Evolutionary conservation across 2,888 invertebrate species (phyloP), one percentile per base, ranked within the genome.

Genomic region (Cephus runcator): DNA sequence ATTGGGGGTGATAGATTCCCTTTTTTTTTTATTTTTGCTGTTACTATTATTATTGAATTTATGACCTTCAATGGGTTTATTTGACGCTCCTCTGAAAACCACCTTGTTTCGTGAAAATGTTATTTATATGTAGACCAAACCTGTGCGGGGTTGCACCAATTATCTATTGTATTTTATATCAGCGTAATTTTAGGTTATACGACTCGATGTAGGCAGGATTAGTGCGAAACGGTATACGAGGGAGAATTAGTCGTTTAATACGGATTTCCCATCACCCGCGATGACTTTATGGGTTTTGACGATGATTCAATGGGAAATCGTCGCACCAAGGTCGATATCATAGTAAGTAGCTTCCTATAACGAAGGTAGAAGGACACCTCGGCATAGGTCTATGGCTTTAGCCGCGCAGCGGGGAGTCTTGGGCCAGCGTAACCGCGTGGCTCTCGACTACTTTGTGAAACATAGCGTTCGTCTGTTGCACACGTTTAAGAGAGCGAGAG

Each of bases 401-500:
- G 23, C 40, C 40, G 40, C 40, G 23, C 40, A 56, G 40, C 40
- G 23, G 40, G 40, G 15, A 15, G 15, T 15, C 40, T 40, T 6
- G 40, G 40, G 2, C 0, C 23, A 23, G 23, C 40, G 23, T 56
- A 23, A 56, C 40, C 40, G 23, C 40, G 23, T 56, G 40, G 40
- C 40, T 56, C 23, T 56, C 2, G 40, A 23, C 40, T 56, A 56
- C 40, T 56, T 56, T 9, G 40, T 6, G 40, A 56, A 56, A 56
- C 40, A 23, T 56, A 56, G 15, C 40, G 40, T 56, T 23, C 23
- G 40, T 56, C 23, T 56, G 40, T 56, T 56, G 40, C 40, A 56
- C 40, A 56, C 40, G 40, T 56, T 56, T 56, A 56, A 56, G 23
- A 12, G 73, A 35, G 75, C 35, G 75, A 69, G 69, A 40, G 75